phyloP scores from a whole-genome alignment of 2,797 vertebrate genomes.

The Vespertilio murinus region DNA sequence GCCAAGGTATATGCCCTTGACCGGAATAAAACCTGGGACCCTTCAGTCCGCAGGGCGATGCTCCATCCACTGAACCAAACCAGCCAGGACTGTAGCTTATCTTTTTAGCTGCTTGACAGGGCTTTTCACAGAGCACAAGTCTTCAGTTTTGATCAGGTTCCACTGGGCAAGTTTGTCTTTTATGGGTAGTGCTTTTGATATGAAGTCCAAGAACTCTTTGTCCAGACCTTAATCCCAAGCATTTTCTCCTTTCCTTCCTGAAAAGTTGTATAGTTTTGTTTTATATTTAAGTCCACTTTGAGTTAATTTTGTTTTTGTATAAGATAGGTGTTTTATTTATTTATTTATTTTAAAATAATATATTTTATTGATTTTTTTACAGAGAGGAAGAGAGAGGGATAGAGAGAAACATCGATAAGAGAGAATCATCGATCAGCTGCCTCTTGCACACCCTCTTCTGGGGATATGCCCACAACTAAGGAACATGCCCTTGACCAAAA shows the following conservation, averaged over 20 bases:
- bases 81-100: background rate
- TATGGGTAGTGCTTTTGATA: background rate
- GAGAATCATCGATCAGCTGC: too few species aligned
- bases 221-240: background rate
- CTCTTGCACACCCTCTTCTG: too few species aligned
- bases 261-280: background rate
- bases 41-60: too few species aligned
- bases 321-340: background rate
- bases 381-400: too few species aligned
- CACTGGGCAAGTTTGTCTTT: background rate
- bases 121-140: background rate
- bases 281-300: background rate
- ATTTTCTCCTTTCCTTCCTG: background rate
- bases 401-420: too few species aligned
- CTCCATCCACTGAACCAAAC: too few species aligned
- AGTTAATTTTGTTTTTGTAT: background rate
- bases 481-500: too few species aligned
- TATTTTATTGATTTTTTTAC: too few species aligned
- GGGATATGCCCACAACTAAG: too few species aligned
- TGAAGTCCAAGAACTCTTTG: background rate
- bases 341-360: background rate
- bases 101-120: background rate
- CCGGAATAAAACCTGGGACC: too few species aligned
- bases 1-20: too few species aligned
- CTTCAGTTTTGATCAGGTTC: background rate